Evolutionary conservation across 2,797 vertebrate genomes (phyloP), one percentile per base, ranked within the genome.

Genomic region (Taenioides sp.): DNA sequence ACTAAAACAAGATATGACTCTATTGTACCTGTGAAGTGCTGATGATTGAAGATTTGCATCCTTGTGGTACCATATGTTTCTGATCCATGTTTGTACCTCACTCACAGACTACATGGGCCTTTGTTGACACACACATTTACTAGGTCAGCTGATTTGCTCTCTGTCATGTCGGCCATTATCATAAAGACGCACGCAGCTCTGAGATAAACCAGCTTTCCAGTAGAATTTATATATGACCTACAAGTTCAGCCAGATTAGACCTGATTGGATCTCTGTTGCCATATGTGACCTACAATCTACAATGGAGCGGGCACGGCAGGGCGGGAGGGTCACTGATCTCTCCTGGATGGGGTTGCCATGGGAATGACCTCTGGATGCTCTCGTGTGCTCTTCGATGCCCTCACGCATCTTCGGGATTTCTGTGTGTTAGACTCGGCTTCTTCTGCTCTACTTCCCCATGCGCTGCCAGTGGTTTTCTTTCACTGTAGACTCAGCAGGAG

Each of bases 281-380:
- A 94, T 92, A 89, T 90, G 92, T 95, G 95, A 95, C 94, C 95
- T 91, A 93, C 89, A 95, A 92, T 90, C 84, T 80, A 76, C 80
- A 89, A 90, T 87, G 79, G 78, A 17, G 80, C 81, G 82, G 71
- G 65, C 86, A 90, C 89, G 67, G 89, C 85, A 66, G 84, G 86
- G 74, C 60, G 79, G 89, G 88, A 90, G 87, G 89, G 90, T 92
- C 85, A 92, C 79, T 49, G 86, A 91, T 93, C 93, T 94, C 90
- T 83, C 83, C 69, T 84, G 89, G 91, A 89, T 84, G 71, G 81
- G 91, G 94, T 96, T 96, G 91, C 94, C 92, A 95, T 95, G 93
- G 94, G 91, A 95, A 95, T 91, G 87, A 92, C 92, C 88, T 88
- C 92, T 92, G 89, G 90, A 90, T 92, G 85, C 88, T 88, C 67